Base-by-base conservation (phyloP, 2,888 invertebrate species). In the Netelia fuscicornis region DNA sequence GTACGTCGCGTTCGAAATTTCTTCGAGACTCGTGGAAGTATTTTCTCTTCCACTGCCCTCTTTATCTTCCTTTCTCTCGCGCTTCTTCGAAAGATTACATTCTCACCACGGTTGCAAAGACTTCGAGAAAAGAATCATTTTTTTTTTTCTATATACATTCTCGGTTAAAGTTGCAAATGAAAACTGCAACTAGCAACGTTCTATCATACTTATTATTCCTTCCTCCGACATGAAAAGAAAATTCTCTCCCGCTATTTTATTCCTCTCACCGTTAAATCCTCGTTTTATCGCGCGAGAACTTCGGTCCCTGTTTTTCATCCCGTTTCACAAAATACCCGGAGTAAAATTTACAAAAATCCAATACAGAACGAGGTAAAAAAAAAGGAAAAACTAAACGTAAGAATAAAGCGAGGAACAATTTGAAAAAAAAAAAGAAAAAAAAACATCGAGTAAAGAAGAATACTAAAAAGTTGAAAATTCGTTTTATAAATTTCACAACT, bases 261-360 rank as follows among this genome's bases (percentile, higher is more conserved):
- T 48, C 48, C 11, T 48, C 13, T 48, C 48, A 11, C 10, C 11
- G 13, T 48, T 48, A 48, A 48, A 48, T 2, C 13, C 13, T 3
- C 10, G 13, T 48, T 48, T 13, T 48, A 48, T 48, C 48, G 30
- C 5, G 3, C 48, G 13, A 48, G 48, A 48, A 2, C 48, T 48
- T 48, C 48, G 13, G 9, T 2, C 48, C 10, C 0, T 13, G 2
- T 2, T 13, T 13, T 13, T 13, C 3, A 1, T 11, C 6, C 48
- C 48, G 48, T 17, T 20, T n/a, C 23, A 20, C 67, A 62, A 30
- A 20, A 71, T 60, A 58, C 56, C 71, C 76, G 17, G 23, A 77
- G 77, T 74, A 48, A 65, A 48, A 44, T 64, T 37, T 52, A 65
- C 71, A 23, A 62, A 71, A 72, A 48, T 11, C 37, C 37, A 75